Conservation (phyloP, 2,797 vertebrate genomes). For the Eidolon dupreanum region DNA sequence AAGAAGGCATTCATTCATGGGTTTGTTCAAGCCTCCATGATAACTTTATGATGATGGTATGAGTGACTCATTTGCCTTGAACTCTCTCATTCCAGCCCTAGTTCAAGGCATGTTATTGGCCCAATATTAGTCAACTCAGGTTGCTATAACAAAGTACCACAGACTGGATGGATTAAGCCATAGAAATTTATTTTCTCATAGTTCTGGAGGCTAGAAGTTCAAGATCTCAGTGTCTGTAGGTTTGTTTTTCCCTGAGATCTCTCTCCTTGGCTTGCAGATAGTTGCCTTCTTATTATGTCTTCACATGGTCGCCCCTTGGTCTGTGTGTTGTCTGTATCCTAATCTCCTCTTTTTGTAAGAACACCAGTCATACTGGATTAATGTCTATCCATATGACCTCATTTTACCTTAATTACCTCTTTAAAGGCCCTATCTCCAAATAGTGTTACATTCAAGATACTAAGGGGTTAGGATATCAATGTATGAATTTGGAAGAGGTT, state of each 20-base stretch:
- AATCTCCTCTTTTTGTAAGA: neutral
- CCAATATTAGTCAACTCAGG: neutral
- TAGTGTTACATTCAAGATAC: neutral
- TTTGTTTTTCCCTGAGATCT: neutral
- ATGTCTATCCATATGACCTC: neutral
- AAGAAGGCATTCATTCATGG: neutral
- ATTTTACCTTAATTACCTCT: neutral
- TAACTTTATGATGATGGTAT: no score
- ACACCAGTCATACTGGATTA: neutral
- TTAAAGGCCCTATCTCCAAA: neutral
- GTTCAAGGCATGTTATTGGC: neutral
- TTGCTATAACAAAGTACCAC: neutral
- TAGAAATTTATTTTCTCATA: neutral
- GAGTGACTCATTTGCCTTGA: neutral
- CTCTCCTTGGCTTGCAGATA: neutral
- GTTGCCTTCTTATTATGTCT: neutral
- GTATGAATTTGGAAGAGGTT: neutral
- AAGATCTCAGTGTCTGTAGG: neutral
- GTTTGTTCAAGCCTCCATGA: fast-evolving
- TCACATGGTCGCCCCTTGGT: fast-evolving
- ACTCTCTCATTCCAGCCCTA: neutral
- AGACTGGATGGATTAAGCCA: neutral
- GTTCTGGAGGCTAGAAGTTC: neutral
- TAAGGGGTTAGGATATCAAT: neutral
- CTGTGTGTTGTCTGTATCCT: neutral